Evolutionary conservation across 2,113 vertebrate genomes (phyloP).

Genomic region (Aspidoscelis tigris): DNA sequence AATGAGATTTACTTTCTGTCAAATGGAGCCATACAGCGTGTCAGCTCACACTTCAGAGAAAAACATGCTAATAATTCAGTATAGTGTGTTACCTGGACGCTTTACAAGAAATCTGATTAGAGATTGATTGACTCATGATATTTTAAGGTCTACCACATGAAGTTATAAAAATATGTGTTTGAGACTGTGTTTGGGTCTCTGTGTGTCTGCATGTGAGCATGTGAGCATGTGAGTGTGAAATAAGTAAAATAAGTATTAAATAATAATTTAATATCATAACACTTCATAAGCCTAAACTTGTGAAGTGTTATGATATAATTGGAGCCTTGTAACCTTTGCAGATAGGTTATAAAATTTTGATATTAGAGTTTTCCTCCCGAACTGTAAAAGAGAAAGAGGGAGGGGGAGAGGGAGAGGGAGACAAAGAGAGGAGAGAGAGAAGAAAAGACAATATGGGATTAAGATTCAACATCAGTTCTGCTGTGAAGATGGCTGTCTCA

Average conservation of each 20-base stretch:
- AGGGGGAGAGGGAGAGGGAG: background rate
- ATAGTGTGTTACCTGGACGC: conserved; percentile 18
- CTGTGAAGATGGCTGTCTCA: background rate
- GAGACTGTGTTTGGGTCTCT: too few species aligned
- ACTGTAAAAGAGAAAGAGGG: conserved; percentile 23
- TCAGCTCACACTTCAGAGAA: conserved; percentile 6
- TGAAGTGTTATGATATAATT: background rate
- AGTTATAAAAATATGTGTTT: conserved; percentile 27
- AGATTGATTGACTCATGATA: conserved; percentile 31
- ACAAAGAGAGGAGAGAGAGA: background rate
- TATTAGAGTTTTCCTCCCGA: conserved; percentile 34
- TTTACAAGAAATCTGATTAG: background rate
- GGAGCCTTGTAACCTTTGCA: conserved; percentile 56
- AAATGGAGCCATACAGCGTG: background rate
- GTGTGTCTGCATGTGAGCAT: too few species aligned
- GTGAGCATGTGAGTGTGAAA: too few species aligned
- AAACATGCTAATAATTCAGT: conserved; percentile 31
- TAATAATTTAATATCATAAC: too few species aligned
- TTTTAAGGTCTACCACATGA: conserved; percentile 27
- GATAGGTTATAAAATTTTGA: conserved; percentile 42
- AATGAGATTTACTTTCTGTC: conserved; percentile 37
- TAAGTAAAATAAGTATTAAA: too few species aligned
- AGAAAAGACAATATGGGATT: conserved; percentile 17
- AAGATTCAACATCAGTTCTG: background rate
- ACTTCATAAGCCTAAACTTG: background rate